These are phyloP conservation scores for Drosophila pandora DNA, from an alignment of 1,140 invertebrate genomes.

Conservation along the genomic window DNA sequence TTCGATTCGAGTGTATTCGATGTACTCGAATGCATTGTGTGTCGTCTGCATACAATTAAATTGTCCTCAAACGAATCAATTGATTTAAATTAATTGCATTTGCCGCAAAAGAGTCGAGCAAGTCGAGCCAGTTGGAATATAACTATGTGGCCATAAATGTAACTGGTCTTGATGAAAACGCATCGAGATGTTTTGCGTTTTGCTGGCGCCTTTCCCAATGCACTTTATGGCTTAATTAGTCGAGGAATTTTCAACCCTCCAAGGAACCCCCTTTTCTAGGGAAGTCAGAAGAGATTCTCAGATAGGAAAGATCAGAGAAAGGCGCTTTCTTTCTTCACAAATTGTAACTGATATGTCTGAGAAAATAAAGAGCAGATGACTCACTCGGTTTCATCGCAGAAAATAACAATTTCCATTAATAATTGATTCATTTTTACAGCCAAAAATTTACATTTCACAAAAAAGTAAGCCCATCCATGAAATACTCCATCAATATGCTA, in stretches of 20 bases:
- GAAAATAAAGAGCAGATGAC: constrained; percentile 9
- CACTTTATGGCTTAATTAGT: constrained; percentile 60
- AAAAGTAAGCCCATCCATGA: neutral
- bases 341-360: constrained; percentile 37
- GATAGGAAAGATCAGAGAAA: constrained; percentile 28
- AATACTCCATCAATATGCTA: constrained; percentile 7
- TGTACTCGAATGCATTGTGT: constrained; percentile 30
- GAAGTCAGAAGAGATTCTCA: constrained; percentile 4
- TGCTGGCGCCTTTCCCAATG: constrained; percentile 58
- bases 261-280: neutral
- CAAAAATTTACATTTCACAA: neutral
- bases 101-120: constrained; percentile 70
- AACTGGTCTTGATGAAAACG: constrained; percentile 53
- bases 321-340: neutral
- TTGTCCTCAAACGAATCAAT: constrained; percentile 83
- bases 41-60: constrained; percentile 81
- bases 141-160: constrained; percentile 26
- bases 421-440: neutral
- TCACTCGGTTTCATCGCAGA: neutral
- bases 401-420: neutral
- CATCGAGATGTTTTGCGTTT: constrained; percentile 26
- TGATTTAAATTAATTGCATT: constrained; percentile 84
- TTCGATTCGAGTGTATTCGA: constrained; percentile 3
- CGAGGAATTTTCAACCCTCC: constrained; percentile 41
- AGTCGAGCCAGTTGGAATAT: constrained; percentile 21